Percentiles rank a stretch among this genome's conserved stretches.
Evolutionary conservation across 2,113 vertebrate species (phyloP).

Genomic region (Toxostoma redivivum): DNA sequence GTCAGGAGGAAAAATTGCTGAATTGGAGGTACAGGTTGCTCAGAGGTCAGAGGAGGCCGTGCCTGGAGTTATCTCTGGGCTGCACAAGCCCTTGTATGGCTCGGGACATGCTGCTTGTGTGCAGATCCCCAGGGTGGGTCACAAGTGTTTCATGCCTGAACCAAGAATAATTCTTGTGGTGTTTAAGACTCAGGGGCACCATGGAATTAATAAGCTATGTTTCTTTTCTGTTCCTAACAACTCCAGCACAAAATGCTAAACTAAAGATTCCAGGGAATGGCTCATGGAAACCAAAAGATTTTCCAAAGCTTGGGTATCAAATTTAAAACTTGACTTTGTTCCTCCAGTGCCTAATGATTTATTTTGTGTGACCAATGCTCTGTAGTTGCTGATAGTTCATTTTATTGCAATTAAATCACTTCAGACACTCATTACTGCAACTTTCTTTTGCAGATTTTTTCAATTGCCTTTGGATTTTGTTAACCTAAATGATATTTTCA

Average conservation of each 20-base stretch:
- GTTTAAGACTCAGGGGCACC: background rate
- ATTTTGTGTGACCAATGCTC: background rate
- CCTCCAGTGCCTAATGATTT: background rate
- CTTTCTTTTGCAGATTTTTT: background rate
- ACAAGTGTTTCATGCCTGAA: background rate
- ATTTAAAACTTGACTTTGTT: background rate
- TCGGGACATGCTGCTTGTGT: background rate
- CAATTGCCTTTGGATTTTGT: background rate
- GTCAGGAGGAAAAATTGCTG: background rate
- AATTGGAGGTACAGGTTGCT: background rate
- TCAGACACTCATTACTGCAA: background rate
- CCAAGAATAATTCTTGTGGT: background rate
- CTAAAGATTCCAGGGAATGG: background rate
- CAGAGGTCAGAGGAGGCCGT: background rate
- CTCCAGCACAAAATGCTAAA: background rate
- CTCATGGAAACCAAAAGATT: background rate
- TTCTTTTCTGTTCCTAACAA: background rate
- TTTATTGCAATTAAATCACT: background rate
- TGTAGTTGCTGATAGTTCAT: background rate
- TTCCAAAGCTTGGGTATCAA: background rate
- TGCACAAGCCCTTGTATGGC: background rate
- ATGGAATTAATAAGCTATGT: background rate
- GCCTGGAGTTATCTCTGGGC: fast-evolving
- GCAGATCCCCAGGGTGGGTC: background rate
- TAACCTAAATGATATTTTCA: background rate